phyloP scores from a whole-genome alignment of 2,888 invertebrate genomes.

The Atethmia centrago region DNA sequence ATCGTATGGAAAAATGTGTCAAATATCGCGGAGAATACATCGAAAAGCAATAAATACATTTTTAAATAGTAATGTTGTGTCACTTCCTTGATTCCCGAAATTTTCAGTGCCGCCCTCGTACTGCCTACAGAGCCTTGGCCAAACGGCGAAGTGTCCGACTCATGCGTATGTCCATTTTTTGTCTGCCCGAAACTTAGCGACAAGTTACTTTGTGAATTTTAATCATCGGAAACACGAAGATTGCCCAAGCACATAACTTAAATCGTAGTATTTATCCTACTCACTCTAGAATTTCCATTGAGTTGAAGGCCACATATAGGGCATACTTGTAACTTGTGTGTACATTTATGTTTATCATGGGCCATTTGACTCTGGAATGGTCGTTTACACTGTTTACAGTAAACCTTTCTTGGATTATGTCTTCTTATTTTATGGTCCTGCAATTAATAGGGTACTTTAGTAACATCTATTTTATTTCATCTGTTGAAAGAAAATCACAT shows the following conservation, averaged over 20 bases:
- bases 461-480: background rate
- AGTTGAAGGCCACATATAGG: conserved; percentile 73
- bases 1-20: no score
- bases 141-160: background rate
- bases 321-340: conserved; percentile 62
- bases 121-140: background rate
- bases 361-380: conserved; percentile 66
- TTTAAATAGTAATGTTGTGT: no score
- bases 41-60: no score
- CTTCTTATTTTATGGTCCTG: conserved; percentile 77
- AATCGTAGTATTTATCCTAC: conserved; percentile 18
- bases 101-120: no score
- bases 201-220: background rate
- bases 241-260: background rate
- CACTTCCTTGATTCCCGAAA: no score
- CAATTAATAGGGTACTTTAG: conserved; percentile 3
- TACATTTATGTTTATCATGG: conserved; percentile 74
- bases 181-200: background rate
- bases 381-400: conserved; percentile 73
- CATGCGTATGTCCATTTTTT: background rate
- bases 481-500: background rate
- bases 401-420: conserved; percentile 70
- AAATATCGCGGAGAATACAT: no score
- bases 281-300: conserved; percentile 44
- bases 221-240: background rate